Evolutionary conservation across 2,797 vertebrate genomes (phyloP), one percentile per base, ranked within the genome.

Genomic region (Sebastes variabilis): DNA sequence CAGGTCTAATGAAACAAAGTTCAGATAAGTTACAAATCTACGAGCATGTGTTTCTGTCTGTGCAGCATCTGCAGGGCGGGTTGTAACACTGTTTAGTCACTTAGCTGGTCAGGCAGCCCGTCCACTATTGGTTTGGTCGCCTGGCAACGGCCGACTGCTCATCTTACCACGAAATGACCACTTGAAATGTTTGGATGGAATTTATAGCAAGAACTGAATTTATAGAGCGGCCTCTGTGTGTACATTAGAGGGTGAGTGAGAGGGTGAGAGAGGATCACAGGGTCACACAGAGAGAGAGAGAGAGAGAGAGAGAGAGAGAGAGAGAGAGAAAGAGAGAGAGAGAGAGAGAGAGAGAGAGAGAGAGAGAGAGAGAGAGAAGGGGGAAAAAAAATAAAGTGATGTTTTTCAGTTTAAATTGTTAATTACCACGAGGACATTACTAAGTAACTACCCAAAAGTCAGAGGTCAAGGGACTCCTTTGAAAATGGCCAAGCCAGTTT

Each of bases 61-160:
- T 68, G 62, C 20, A n/a, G 67, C 61, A 36, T 80, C 46, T 70
- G 77, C 2, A 32, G 55, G 42, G 68, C 0, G 62, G 74, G 67
- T 75, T 75, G 75, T 59, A 68, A 77, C 83, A 58, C 80, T 32
- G 55, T 49, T 76, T 27, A 72, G 74, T 72, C 68, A 70, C 83
- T 86, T 77, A 72, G 83, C 81, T 75, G 72, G 62, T 77, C 81
- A 5, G 36, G 46, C 79, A 10, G 65, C 61, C 18, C 1, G 27
- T 22, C 42, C 14, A 89, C 79, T 91, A 86, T 87, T 78, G 77
- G 8, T 79, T 66, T 25, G 81, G 88, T 87, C 66, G 62, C 84
- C 60, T 9, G 52, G 87, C 65, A 69, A 77, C 84, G 14, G 65
- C 29, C 8, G 22, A 46, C 64, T 34, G 52, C 67, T 72, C 68